Base-by-base conservation (phyloP, 2,888 invertebrate species). In the Diarsia dahlii region DNA sequence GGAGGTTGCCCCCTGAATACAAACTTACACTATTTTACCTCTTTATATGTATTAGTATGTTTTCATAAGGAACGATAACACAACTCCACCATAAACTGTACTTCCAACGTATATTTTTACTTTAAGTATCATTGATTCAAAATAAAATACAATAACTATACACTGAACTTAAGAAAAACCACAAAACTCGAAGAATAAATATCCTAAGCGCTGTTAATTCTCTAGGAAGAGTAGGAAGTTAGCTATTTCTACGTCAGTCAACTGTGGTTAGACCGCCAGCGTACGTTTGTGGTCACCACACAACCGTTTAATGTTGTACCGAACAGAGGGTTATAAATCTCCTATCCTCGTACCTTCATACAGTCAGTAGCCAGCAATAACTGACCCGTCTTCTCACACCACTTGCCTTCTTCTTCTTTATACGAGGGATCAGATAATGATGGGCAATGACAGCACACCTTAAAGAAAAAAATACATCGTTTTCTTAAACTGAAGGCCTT, bases 151-250 rank as follows among this genome's bases (percentile, higher is more conserved):
- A 39, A 8, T 20, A 13, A 23, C 56, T 62, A 34, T 15, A 34
- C 13, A 34, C 28, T 62, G 10, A 68, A 12, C 48, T 63, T 28
- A 69, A 20, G 67, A 50, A 79, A 70, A 79, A 76, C 84, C 84
- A 39, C 82, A 84, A 60, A 64, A 63, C 65, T 74, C 34, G 4
- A 65, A 60, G 69, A 71, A 82, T 83, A 83, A 71, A 82, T 83
- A 83, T 69, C 54, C n/a, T 76, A 83, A 83, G 52, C 58, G 45
- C 80, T 84, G 76, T 80, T 76, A 74, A 83, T 83, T 76, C 48
- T 74, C 58, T 50, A 60, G 54, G 20, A 76, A 60, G 34, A 64
- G 12, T 60, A 54, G 73, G 62, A 76, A 79, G 48, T 28, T n/a
- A 60, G 69, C 58, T 28, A 74, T 50, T 77, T 34, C 56, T 18